phyloP scores from a whole-genome alignment of 92 coral and sea anemone genomes.

The Parazoanthus swiftii region DNA sequence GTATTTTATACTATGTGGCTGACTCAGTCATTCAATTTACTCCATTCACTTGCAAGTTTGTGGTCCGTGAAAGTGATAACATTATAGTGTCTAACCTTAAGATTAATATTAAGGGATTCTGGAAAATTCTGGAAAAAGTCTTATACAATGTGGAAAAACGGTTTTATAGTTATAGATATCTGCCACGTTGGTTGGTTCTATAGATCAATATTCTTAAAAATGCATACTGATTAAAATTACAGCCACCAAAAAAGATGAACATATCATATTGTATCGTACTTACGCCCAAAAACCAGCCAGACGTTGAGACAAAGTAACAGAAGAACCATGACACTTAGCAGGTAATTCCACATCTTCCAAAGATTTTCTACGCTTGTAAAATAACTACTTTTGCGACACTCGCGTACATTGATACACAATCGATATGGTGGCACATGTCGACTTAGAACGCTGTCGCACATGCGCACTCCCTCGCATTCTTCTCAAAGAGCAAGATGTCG shows the following conservation, averaged over 20 bases:
- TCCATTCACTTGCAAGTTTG: neutral
- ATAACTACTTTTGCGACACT: neutral
- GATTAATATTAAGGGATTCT: too few relatives aligned
- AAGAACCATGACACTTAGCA: constrained; percentile 17
- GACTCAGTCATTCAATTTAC: too few relatives aligned
- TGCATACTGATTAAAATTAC: neutral
- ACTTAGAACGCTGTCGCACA: neutral
- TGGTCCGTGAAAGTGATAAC: neutral
- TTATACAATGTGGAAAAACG: too few relatives aligned
- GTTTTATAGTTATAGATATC: neutral
- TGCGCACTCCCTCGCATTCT: constrained; percentile 32
- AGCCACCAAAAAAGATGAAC: neutral
- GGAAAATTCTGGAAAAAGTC: too few relatives aligned
- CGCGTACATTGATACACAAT: neutral
- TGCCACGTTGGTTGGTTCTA: neutral
- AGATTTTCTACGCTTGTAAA: neutral
- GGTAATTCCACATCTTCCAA: constrained; percentile 10
- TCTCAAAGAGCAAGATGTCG: neutral
- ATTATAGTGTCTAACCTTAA: too few relatives aligned
- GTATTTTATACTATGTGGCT: too few relatives aligned
- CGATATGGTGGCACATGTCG: neutral
- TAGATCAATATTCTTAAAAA: neutral
- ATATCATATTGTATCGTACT: neutral
- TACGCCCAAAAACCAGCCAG: constrained; percentile 30
- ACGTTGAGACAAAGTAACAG: constrained; percentile 7